Base-by-base conservation (phyloP, 2,888 invertebrate species). In the Anoncus sp. region DNA sequence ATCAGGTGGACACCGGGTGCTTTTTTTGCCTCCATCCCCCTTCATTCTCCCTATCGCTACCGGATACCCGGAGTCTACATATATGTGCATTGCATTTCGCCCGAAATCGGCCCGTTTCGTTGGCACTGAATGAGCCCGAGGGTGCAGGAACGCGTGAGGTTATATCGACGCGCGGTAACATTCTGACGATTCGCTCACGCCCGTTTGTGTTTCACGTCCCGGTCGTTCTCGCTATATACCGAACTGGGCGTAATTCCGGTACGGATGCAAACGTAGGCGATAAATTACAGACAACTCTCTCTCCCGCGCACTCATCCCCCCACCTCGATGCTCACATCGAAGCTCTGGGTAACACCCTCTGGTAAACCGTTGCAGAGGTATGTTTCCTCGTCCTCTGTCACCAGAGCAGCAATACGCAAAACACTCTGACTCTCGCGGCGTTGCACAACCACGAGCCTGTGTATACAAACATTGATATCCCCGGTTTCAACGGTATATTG, bases 181-280 rank as follows among this genome's bases (percentile, higher is more conserved):
- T 84, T 83, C 83, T 80, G 77, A 82, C 74, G 81, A 69, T 67
- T 80, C 76, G 82, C 84, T 85, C 85, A 83, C 86, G 83, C 82
- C 82, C 82, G 77, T 75, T 74, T 66, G 63, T 74, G 65, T 45
- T 63, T 70, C 51, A 38, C 71, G 66, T 55, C 53, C 53, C 53
- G 53, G 20, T 63, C 71, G 60, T 45, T 60, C 53, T 75, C 60
- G 66, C 70, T 38, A n/a, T 75, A 71, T 71, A 82, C 81, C 82
- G 82, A 84, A 83, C 83, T 73, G 82, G 78, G 80, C 80, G 86
- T 85, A 87, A 87, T 87, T 87, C 86, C 83, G 85, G 85, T 85
- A 85, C 85, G 85, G 84, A 85, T 87, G 85, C 86, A 85, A 62
- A 83, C 86, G 83, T 74, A 82, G 79, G 81, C 84, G 85, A 89